phyloP scores from a whole-genome alignment of 2,113 vertebrate genomes.

The Choloepus hoffmanni region DNA sequence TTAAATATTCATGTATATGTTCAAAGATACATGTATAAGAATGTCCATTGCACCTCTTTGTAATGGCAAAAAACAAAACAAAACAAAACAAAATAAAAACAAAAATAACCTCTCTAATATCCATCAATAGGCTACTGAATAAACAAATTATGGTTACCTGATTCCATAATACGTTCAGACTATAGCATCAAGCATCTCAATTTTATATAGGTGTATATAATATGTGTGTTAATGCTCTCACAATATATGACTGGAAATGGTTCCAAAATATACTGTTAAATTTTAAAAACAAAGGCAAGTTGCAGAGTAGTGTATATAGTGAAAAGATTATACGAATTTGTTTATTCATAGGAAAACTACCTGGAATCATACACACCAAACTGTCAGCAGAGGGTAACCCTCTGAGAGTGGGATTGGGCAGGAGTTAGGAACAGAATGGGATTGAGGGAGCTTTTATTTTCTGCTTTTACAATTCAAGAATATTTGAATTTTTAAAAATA shows the following conservation, averaged over 20 bases:
- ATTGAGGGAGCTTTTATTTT: neutral
- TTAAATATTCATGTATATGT: neutral
- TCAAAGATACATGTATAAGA: conserved; percentile 2
- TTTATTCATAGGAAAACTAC: conserved; percentile 14
- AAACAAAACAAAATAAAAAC: neutral
- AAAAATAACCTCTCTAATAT: neutral
- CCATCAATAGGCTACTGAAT: neutral
- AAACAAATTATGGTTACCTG: neutral
- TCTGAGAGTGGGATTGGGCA: neutral
- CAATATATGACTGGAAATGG: neutral
- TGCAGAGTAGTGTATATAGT: neutral
- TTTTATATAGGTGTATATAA: no score
- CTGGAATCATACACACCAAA: neutral
- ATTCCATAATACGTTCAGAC: neutral
- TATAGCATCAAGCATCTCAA: neutral
- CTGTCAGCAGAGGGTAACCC: neutral
- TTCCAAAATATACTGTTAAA: neutral
- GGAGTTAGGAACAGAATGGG: neutral
- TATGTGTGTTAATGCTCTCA: neutral
- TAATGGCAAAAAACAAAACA: neutral
- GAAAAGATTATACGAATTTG: neutral
- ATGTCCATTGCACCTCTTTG: neutral
- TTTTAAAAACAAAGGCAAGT: neutral
- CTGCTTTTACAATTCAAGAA: neutral
- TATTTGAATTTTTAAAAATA: conserved; percentile 7